A percentile compares a stretch with the other conserved stretches of the same genome.
phyloP scores from a whole-genome alignment of 2,113 vertebrate genomes.

The Microcebus jonahi region DNA sequence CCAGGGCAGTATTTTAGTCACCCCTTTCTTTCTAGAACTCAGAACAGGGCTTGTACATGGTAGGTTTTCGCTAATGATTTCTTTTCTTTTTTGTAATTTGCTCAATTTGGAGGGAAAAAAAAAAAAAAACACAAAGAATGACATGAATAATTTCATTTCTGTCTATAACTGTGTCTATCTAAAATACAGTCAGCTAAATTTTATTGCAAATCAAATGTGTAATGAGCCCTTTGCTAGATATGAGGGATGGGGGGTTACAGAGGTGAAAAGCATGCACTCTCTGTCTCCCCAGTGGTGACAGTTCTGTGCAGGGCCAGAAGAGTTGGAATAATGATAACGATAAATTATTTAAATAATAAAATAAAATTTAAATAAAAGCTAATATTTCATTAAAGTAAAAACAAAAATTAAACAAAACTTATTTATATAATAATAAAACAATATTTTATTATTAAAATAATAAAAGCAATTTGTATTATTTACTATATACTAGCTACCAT shows the following conservation, averaged over 20 bases:
- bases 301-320: fast-evolving
- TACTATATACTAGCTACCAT: not conserved
- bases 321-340: not conserved
- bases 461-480: not conserved
- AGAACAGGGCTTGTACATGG: not conserved
- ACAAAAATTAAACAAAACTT: not conserved
- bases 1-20: not conserved
- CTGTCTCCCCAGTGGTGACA: not conserved
- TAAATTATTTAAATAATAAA: not conserved
- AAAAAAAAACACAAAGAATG: not conserved
- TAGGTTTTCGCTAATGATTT: not conserved
- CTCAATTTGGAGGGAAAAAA: slow-evolving; percentile 27
- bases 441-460: not conserved
- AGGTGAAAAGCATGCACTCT: slow-evolving; percentile 43
- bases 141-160: not conserved
- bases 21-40: not conserved
- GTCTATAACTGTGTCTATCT: not conserved
- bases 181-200: not conserved
- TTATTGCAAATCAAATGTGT: not conserved
- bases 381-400: not conserved
- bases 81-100: not conserved
- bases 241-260: not conserved
- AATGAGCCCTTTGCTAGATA: not conserved
- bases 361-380: not conserved
- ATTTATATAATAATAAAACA: not conserved